Evolutionary conservation across 2,113 vertebrate species (phyloP), one percentile per base, ranked within the genome.

Genomic region (Danionella cerebrum): DNA sequence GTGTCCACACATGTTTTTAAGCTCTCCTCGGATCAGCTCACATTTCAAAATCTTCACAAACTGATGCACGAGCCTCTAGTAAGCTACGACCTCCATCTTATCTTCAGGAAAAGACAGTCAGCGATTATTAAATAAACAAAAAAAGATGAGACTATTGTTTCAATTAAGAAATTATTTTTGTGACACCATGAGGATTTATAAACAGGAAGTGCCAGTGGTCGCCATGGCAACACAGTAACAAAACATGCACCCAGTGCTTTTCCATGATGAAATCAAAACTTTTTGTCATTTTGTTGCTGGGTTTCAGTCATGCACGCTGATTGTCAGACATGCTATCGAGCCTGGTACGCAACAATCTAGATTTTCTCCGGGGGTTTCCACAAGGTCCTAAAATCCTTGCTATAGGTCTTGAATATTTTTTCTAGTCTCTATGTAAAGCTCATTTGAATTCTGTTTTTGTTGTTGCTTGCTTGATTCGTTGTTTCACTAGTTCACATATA

Each of bases 151-250:
- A n/a, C n/a, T n/a, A n/a, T n/a, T n/a, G n/a, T n/a, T n/a, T n/a
- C n/a, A n/a, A n/a, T n/a, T n/a, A 9, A 60, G 58, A 38, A 60
- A 45, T 44, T 60, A 41, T 60, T 60, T 59, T 44, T 12, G 25
- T 60, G 58, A 44, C 4, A 19, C 36, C 36, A 42, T 4, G 1
- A 50, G 21, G 2, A 36, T 36, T 22, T 3, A 41, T 25, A 55
- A 67, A 67, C 38, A 55, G 65, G 65, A 67, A 55, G 51, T 55
- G 38, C 5, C 8, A 6, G 44, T 7, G 51, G 42, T 5, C 1
- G 1, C 13, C 35, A 35, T 65, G 24, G 27, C 25, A 57, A 55
- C 36, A 50, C 42, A 65, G 10, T 13, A 64, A 12, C 33, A 50
- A 31, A 31, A 51, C 18, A 58, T 8, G n/a, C 29, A 21, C 9